Evolutionary conservation across 2,113 vertebrate genomes (phyloP).

Genomic region (Pterophyllum scalare): DNA sequence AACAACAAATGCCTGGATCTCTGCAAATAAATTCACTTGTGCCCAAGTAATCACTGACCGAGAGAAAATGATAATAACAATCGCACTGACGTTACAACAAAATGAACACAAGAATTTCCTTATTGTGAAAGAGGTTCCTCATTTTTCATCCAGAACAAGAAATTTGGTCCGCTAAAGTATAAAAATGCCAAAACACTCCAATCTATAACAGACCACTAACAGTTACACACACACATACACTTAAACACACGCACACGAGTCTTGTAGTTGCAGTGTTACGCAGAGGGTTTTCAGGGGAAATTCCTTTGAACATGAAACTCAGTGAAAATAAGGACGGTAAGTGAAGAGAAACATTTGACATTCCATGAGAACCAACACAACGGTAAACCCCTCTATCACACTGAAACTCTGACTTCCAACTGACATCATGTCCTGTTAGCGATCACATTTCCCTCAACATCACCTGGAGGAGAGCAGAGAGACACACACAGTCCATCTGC

Average conservation of each 20-base stretch:
- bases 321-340: constrained; percentile 49
- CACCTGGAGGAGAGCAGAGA: constrained; percentile 46
- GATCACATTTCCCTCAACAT: constrained; percentile 39
- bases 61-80: no score
- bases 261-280: constrained; percentile 46
- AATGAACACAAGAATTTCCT: not conserved
- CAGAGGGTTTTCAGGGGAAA: constrained; percentile 66
- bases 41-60: not conserved
- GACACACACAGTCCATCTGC: constrained; percentile 37
- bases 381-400: constrained; percentile 39
- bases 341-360: constrained; percentile 63
- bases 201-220: not conserved
- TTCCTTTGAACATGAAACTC: constrained; percentile 70
- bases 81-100: not conserved
- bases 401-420: constrained; percentile 25
- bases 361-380: constrained; percentile 49
- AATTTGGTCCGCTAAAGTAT: constrained; percentile 13
- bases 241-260: not conserved
- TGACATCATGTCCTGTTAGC: constrained; percentile 61
- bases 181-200: constrained; percentile 1
- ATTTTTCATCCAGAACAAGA: constrained; percentile 3
- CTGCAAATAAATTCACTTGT: not conserved
- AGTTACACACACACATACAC: not conserved
- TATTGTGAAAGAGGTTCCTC: constrained; percentile 11
- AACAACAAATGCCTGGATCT: not conserved